Evolutionary conservation across 2,888 invertebrate species (phyloP).

Genomic region (Scaptomyza polygonia): DNA sequence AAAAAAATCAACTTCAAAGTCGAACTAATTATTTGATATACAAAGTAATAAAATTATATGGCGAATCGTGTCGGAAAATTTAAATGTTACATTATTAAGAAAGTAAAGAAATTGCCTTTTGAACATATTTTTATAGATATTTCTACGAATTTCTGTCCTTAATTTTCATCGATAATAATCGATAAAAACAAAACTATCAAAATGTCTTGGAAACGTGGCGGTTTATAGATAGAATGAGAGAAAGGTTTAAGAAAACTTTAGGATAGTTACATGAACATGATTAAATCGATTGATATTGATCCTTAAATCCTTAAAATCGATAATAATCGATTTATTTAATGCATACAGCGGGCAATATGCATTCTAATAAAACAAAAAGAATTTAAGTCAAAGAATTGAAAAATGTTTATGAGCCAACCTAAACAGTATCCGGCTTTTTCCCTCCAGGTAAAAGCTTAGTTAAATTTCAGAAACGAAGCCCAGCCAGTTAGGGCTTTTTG

Average conservation of each 20-base stretch:
- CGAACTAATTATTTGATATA: not conserved
- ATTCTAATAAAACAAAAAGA: no score
- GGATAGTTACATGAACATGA: no score
- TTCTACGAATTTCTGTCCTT: not conserved
- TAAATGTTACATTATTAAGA: no score
- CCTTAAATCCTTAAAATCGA: not conserved
- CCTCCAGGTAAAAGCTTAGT: not conserved
- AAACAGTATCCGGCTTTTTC: not conserved
- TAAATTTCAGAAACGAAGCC: no score
- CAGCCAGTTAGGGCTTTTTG: not conserved
- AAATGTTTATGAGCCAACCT: no score
- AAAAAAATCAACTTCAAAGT: not conserved
- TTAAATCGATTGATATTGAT: not conserved
- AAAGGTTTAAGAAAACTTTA: no score
- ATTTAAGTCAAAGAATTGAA: no score
- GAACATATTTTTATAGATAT: no score
- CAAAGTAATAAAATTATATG: not conserved
- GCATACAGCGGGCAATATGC: no score
- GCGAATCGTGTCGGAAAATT: no score
- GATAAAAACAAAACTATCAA: not conserved
- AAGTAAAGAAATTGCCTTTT: no score
- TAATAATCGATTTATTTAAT: not conserved
- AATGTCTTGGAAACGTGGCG: not conserved
- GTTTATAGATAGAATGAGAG: no score
- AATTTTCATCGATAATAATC: not conserved